Conservation (phyloP, 2,113 vertebrate species). For the Tonatia bakeri region DNA sequence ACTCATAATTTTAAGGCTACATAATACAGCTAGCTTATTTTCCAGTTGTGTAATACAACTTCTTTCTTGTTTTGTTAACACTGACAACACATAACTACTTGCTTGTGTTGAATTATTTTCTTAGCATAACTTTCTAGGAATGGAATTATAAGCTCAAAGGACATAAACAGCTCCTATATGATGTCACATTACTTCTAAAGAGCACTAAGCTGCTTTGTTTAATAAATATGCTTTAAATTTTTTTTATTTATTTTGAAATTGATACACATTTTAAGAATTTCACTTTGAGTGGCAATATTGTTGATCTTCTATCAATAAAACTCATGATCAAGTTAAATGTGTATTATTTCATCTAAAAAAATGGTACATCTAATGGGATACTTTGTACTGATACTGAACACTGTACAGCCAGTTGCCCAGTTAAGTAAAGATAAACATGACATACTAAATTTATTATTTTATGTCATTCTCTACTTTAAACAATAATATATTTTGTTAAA, state of each 20-base stretch:
- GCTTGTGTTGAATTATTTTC: constrained; percentile 12
- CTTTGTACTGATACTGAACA: constrained; percentile 18
- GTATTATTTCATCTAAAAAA: not conserved
- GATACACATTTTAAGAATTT: not conserved
- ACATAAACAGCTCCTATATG: not conserved
- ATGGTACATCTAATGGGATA: not conserved
- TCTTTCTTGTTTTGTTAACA: constrained; percentile 7
- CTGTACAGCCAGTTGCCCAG: not conserved
- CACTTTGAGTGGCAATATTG: not conserved
- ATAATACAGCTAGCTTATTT: not conserved
- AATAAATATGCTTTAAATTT: constrained; percentile 1
- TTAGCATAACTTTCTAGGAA: not conserved
- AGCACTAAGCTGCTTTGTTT: constrained; percentile 1
- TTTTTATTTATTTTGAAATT: constrained; percentile 2
- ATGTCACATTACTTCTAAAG: constrained; percentile 8
- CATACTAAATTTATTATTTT: not conserved
- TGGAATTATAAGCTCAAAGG: not conserved
- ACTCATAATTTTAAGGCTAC: not conserved
- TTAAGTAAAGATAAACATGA: constrained; percentile 11
- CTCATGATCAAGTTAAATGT: not conserved
- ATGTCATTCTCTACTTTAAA: constrained; percentile 55
- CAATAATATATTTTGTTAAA: constrained; percentile 65
- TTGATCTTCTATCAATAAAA: not conserved
- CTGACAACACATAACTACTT: not conserved
- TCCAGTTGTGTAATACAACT: not conserved